Evolutionary conservation across 1,140 invertebrate species (phyloP).

Genomic region (Papilio glaucus): DNA sequence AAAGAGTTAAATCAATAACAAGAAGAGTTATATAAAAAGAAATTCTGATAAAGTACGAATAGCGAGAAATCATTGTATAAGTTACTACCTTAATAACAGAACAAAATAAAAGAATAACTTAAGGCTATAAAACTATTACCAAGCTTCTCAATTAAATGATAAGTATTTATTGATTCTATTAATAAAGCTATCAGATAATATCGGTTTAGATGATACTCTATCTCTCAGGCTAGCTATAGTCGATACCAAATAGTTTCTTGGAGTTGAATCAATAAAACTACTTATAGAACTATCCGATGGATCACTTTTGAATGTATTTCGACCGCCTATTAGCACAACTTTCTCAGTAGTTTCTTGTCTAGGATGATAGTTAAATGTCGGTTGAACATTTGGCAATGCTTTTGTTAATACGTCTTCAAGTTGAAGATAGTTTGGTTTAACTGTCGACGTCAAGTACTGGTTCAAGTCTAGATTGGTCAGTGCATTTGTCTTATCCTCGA

Average conservation of each 20-base stretch:
- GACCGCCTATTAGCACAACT: slow-evolving; percentile 59
- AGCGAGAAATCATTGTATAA: too few species aligned
- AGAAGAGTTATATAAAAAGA: too few species aligned
- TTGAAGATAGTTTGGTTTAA: slow-evolving; percentile 28
- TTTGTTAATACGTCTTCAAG: slow-evolving; percentile 23
- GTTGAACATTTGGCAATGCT: slow-evolving; percentile 46
- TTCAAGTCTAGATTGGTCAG: neutral
- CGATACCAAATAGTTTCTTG: slow-evolving; percentile 61
- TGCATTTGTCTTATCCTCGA: slow-evolving; percentile 39
- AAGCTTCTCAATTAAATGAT: slow-evolving; percentile 46
- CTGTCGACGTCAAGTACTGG: slow-evolving; percentile 9
- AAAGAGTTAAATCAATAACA: too few species aligned
- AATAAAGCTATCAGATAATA: slow-evolving; percentile 64
- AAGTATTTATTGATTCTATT: slow-evolving; percentile 68
- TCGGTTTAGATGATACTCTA: slow-evolving; percentile 58
- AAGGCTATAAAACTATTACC: neutral
- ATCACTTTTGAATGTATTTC: slow-evolving; percentile 39
- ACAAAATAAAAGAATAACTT: neutral
- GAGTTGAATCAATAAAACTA: slow-evolving; percentile 49
- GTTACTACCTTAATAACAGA: too few species aligned
- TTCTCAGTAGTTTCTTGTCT: slow-evolving; percentile 47
- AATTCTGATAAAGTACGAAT: too few species aligned
- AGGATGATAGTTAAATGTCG: slow-evolving; percentile 52
- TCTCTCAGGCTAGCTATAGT: slow-evolving; percentile 63
- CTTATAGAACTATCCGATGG: neutral